These are phyloP conservation scores for Galeopterus variegatus DNA, from an alignment of 2,113 vertebrate species.

Conservation along the genomic window DNA sequence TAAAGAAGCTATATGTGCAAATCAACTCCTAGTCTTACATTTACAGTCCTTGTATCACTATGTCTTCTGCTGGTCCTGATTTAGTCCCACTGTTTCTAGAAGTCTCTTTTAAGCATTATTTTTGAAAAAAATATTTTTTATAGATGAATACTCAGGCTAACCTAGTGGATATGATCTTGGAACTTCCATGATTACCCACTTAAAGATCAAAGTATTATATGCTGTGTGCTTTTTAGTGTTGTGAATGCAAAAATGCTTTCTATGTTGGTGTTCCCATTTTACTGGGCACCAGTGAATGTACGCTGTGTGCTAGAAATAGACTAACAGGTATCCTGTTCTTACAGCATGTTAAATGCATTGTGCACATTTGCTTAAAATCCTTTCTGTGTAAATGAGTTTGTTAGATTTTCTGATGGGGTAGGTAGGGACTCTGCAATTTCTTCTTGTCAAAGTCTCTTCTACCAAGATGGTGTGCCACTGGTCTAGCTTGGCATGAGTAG, in stretches of 20 bases:
- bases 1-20: not conserved
- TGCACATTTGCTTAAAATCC: not conserved
- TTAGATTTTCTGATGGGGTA: not conserved
- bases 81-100: conserved; percentile 46
- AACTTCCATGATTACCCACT: conserved; percentile 74
- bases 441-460: not conserved
- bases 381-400: not conserved
- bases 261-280: too few species aligned
- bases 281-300: not conserved
- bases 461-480: not conserved
- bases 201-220: conserved; percentile 83
- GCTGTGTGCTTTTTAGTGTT: conserved; percentile 66
- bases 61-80: not conserved
- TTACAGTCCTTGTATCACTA: not conserved
- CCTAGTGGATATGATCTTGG: conserved; percentile 74
- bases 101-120: conserved; percentile 57
- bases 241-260: not conserved
- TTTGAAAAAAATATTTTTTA: conserved; percentile 78
- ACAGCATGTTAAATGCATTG: not conserved
- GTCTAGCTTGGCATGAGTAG: not conserved
- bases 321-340: not conserved
- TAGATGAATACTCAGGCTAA: conserved; percentile 79
- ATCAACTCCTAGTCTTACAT: not conserved
- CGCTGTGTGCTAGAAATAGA: not conserved
- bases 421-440: not conserved